A percentile compares a stretch with the other conserved stretches of the same genome.
phyloP scores from a whole-genome alignment of 2,888 invertebrate genomes.

The Eilema depressum region DNA sequence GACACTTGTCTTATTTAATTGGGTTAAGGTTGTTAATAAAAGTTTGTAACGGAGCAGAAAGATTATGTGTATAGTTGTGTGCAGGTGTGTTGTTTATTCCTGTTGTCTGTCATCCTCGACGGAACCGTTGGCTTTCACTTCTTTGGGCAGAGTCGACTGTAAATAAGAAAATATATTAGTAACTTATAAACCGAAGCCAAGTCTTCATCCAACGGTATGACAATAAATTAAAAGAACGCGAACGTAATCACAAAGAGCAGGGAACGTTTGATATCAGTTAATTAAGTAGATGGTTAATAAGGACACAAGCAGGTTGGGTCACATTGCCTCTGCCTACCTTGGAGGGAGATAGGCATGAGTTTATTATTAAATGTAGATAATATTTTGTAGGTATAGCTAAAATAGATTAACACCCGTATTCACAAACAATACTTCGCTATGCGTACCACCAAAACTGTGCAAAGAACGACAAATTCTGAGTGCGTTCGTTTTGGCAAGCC shows the following conservation, averaged over 20 bases:
- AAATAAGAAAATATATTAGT: constrained; percentile 50
- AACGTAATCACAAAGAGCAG: background rate
- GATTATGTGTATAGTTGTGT: constrained; percentile 61
- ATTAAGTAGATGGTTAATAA: background rate
- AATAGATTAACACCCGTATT: too few species aligned
- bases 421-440: too few species aligned
- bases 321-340: background rate
- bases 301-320: background rate
- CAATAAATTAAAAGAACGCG: background rate
- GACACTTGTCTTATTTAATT: constrained; percentile 58
- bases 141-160: constrained; percentile 80
- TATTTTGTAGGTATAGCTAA: too few species aligned
- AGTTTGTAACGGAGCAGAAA: constrained; percentile 69
- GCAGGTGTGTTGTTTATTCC: constrained; percentile 69
- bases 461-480: too few species aligned
- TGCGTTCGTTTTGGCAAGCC: too few species aligned
- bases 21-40: constrained; percentile 53
- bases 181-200: background rate
- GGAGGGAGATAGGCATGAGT: background rate
- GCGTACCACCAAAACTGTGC: too few species aligned
- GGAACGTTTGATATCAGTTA: background rate
- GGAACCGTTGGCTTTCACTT: constrained; percentile 78
- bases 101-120: constrained; percentile 81
- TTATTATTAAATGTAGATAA: too few species aligned
- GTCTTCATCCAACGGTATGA: background rate